Base-by-base conservation (phyloP, 2,113 vertebrate genomes). In the Saguinus midas region DNA sequence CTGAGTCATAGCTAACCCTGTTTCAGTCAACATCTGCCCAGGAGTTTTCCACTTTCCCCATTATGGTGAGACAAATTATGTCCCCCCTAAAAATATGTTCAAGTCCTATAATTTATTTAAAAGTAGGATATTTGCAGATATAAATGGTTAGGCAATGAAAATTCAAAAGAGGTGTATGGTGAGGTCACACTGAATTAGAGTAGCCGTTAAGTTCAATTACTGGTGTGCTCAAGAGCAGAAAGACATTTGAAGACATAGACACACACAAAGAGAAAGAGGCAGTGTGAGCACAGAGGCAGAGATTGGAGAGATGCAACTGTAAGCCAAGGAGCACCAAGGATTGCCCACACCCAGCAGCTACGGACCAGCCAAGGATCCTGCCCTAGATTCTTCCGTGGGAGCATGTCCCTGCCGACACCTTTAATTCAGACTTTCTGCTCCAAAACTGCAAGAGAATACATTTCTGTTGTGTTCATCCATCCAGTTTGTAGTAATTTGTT, bases 331-430 rank as follows among this genome's bases (percentile, higher is more conserved):
- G 43, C 8, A 50, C 66, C 12, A 52, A 68, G 27, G 35, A 35
- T 35, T n/a, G 37, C 45, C 50, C 80, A 27, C 9, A 16, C 43
- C 18, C 13, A 55, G 40, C 75, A 90, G 29, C 35, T 70, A 37
- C 16, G 17, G 57, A 45, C 32, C 58, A 32, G 32, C 32, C 61
- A 32, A 14, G 25, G 3, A 40, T n/a, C 52, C 21, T 78, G n/a
- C 3, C 35, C 2, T 32, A 7, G 25, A 75, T 23, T 3, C 40
- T 68, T 82, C 79, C 76, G 8, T 68, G 5, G 21, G 17, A 81
- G 2, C 4, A 5, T 0, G 29, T 4, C 23, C 27, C 32, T 43
- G 18, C 55, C 7, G 6, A 21, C 23, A 64, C 14, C 25, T 23
- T 43, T 12, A 52, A 29, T 64, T 61, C 45, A 45, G 48, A 55